Conservation (phyloP, 2,888 invertebrate genomes). For the Cerastis leucographa region DNA sequence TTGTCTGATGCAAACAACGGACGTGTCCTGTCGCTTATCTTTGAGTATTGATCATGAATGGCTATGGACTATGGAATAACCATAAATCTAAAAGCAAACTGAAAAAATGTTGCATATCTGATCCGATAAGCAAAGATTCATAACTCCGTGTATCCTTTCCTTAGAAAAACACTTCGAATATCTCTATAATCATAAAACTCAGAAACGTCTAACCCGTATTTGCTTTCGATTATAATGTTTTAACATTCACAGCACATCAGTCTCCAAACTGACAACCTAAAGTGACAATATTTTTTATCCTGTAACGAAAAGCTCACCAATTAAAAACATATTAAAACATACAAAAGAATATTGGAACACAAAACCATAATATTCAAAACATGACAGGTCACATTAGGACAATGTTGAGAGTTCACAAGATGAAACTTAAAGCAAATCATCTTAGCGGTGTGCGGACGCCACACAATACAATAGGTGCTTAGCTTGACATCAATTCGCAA, state of each 20-base stretch:
- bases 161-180: slow-evolving; percentile 56
- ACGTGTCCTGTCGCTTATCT: slow-evolving; percentile 87
- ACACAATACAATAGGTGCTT: slow-evolving; percentile 78
- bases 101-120: slow-evolving; percentile 68
- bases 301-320: slow-evolving; percentile 22
- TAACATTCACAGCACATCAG: slow-evolving; percentile 21
- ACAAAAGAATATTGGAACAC: slow-evolving; percentile 44
- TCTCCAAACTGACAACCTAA: not conserved
- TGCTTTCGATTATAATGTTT: slow-evolving; percentile 25
- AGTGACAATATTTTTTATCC: slow-evolving; percentile 15
- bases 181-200: slow-evolving; percentile 43
- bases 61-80: slow-evolving; percentile 73
- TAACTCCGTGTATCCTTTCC: slow-evolving; percentile 59
- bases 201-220: slow-evolving; percentile 31
- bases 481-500: slow-evolving; percentile 83
- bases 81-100: slow-evolving; percentile 64
- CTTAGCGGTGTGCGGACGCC: slow-evolving; percentile 78
- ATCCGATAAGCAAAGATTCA: slow-evolving; percentile 62
- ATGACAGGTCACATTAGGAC: slow-evolving; percentile 52
- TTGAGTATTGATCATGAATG: slow-evolving; percentile 78
- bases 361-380: slow-evolving; percentile 51
- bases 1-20: slow-evolving; percentile 89
- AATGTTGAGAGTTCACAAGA: slow-evolving; percentile 53
- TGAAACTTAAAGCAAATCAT: slow-evolving; percentile 68
- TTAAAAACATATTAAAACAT: slow-evolving; percentile 40